These are phyloP conservation scores for Anthoscopus minutus DNA, from an alignment of 2,113 vertebrate genomes.

Conservation along the genomic window DNA sequence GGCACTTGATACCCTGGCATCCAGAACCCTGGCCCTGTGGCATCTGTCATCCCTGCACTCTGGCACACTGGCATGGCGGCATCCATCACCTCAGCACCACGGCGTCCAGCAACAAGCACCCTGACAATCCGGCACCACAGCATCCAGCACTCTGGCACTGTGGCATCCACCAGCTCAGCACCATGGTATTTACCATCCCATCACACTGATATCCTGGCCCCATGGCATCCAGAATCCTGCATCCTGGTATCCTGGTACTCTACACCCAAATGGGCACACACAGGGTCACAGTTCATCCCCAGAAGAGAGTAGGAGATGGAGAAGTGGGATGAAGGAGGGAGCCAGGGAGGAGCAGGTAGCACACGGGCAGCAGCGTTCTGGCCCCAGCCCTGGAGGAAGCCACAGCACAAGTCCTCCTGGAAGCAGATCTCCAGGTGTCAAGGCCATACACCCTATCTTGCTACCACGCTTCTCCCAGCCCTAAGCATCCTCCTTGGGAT, in stretches of 20 bases:
- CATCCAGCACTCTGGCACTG: not conserved
- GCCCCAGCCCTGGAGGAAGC: not conserved
- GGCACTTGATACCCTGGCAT: not conserved
- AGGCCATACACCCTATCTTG: not conserved
- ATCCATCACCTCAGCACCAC: not conserved
- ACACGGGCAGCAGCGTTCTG: fast-evolving
- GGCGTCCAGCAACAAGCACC: not conserved
- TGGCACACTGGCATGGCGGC: not conserved
- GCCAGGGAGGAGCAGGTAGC: not conserved
- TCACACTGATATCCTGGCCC: not conserved
- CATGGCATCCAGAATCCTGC: not conserved
- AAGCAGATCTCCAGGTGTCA: not conserved
- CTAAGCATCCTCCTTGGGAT: not conserved
- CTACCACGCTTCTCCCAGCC: not conserved
- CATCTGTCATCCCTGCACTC: not conserved
- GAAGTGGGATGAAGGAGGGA: not conserved
- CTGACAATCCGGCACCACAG: not conserved
- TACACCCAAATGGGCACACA: not conserved
- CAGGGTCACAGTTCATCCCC: not conserved
- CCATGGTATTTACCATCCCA: not conserved
- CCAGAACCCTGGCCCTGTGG: not conserved
- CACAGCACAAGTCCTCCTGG: not conserved
- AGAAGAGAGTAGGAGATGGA: not conserved
- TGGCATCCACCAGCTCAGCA: not conserved
- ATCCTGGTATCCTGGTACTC: not conserved